phyloP scores from a whole-genome alignment of 2,888 invertebrate genomes.

The Eristalinus sepulchralis region DNA sequence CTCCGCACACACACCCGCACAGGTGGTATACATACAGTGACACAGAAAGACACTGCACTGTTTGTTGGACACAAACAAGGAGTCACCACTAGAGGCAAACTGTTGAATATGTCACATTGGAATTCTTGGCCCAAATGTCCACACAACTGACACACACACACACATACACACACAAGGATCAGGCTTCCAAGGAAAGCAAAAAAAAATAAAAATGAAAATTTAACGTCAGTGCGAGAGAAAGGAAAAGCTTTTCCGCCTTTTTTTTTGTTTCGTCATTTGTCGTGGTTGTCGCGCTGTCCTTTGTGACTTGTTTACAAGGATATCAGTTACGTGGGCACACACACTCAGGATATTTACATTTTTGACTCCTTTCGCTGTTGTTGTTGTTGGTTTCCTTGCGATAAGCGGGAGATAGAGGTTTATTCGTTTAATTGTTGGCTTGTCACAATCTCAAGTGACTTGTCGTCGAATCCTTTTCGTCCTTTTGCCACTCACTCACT shows the following conservation, averaged over 20 bases:
- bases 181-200: background rate
- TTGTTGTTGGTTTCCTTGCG: background rate
- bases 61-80: background rate
- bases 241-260: constrained; percentile 68
- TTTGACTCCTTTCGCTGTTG: background rate
- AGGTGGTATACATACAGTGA: background rate
- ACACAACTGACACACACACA: background rate
- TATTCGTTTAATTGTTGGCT: too few relatives aligned
- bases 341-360: background rate
- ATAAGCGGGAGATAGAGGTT: too few relatives aligned
- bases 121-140: constrained; percentile 37
- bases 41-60: background rate
- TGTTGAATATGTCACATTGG: constrained; percentile 65
- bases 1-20: background rate
- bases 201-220: constrained; percentile 1
- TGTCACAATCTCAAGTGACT: background rate
- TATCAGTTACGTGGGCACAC: constrained; percentile 66
- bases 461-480: background rate
- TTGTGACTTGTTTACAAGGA: constrained; percentile 65
- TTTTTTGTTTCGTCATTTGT: constrained; percentile 13
- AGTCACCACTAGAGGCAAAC: constrained; percentile 52
- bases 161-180: background rate
- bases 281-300: background rate
- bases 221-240: constrained; percentile 11
- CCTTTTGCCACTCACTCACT: background rate